Conservation (phyloP, 2,888 invertebrate species). For the Noctua pronuba region DNA sequence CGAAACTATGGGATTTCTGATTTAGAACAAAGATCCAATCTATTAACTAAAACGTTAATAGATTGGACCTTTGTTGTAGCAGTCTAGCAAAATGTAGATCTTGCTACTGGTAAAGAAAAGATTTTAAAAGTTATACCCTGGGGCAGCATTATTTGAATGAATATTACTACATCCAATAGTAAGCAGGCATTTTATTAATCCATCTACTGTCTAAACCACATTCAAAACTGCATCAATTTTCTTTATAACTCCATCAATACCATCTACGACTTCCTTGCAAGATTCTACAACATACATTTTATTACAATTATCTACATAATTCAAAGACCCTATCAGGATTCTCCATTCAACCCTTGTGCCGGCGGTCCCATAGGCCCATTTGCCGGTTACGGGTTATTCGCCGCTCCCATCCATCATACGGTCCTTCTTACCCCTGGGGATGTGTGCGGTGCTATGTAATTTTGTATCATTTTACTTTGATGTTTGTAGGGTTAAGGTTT, state of each 20-base stretch:
- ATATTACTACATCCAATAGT: neutral
- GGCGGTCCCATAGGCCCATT: conserved; percentile 64
- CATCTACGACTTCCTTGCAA: conserved; percentile 13
- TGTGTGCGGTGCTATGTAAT: conserved; percentile 52
- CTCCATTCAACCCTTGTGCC: conserved; percentile 44
- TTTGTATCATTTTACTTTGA: conserved; percentile 55
- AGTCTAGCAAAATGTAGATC: no score
- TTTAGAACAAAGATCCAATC: neutral
- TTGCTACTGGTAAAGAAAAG: no score
- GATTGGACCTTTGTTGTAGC: no score
- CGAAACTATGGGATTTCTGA: neutral
- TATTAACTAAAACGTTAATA: no score
- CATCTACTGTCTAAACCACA: neutral
- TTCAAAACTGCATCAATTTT: neutral
- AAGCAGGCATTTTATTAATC: neutral
- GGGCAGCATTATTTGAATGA: neutral
- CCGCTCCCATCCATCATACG: conserved; percentile 58
- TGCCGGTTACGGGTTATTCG: conserved; percentile 57
- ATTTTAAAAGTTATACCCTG: neutral
- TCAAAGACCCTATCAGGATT: conserved; percentile 46
- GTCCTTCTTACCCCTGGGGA: conserved; percentile 55
- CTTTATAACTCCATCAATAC: neutral
- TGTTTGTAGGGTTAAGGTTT: conserved; percentile 42
- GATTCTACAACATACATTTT: conserved; percentile 21
- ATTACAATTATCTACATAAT: conserved; percentile 47